Base-by-base conservation (phyloP, 2,888 invertebrate species). In the Laothoe populi region DNA sequence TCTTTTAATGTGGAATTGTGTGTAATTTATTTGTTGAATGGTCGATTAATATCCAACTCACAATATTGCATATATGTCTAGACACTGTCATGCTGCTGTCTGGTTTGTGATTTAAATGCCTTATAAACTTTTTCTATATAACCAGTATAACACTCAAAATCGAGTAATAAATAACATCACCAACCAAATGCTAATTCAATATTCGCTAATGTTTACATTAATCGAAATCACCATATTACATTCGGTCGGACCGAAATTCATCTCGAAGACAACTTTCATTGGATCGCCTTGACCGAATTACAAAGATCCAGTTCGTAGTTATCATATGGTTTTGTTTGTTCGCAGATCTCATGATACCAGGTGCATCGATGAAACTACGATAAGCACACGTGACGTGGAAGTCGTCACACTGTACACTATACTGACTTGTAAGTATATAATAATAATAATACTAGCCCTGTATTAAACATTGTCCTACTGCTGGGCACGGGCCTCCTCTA, bases 391-490 rank as follows among this genome's bases (percentile, higher is more conserved):
- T 53, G 70, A 67, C 74, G 75, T 73, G 76, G 76, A 75, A 64
- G 81, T 81, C 83, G 79, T 78, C 88, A 89, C 85, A 82, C 90
- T 90, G 90, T 81, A 81, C 84, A 81, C 71, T 81, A 75, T 74
- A 80, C 75, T 78, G 66, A 84, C 75, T 71, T 90, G 90, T 91
- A 80, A 90, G 90, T 89, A 69, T 35, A n/a, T 11, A 46, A 21
- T 10, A 19, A 26, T 8, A 46, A 7, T 13, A 42, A n/a, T 11
- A n/a, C 10, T 13, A 13, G 11, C 11, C n/a, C n/a, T n/a, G n/a
- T n/a, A n/a, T n/a, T n/a, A n/a, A n/a, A n/a, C n/a, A n/a, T n/a
- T n/a, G n/a, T n/a, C n/a, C n/a, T n/a, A n/a, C n/a, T n/a, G n/a
- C n/a, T n/a, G n/a, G n/a, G n/a, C n/a, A n/a, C n/a, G n/a, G n/a